Percentiles rank a stretch among this genome's conserved stretches.
phyloP scores from a whole-genome alignment of 2,797 vertebrate genomes.

The Hypotaenidia philippensis region DNA sequence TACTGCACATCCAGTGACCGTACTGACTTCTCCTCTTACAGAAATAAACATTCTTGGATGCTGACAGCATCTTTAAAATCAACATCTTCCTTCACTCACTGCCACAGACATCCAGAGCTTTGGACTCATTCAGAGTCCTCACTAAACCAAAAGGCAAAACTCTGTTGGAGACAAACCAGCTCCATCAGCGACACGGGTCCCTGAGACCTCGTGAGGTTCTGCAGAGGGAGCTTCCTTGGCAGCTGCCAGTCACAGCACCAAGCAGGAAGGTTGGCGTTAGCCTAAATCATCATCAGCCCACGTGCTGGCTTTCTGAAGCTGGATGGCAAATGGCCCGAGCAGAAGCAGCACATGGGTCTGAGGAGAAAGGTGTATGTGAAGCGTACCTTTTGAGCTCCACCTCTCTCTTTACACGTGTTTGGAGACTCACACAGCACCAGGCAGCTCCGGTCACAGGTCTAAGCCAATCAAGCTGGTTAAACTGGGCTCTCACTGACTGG shows the following conservation, averaged over 20 bases:
- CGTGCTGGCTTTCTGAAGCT: not conserved
- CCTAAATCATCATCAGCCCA: not conserved
- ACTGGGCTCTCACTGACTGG: not conserved
- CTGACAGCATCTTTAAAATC: conserved; percentile 32
- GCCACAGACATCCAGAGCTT: not conserved
- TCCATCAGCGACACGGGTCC: not conserved
- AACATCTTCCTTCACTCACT: not conserved
- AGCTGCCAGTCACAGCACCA: not conserved
- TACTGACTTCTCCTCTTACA: conserved; percentile 31
- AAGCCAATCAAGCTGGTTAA: not conserved
- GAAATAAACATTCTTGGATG: conserved; percentile 32
- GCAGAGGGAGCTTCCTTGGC: not conserved
- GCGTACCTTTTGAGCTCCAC: not conserved
- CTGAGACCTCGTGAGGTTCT: not conserved
- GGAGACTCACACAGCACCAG: not conserved
- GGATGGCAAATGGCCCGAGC: not conserved
- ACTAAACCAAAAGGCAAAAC: not conserved
- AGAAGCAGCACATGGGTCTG: not conserved
- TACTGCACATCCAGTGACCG: not conserved
- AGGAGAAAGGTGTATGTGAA: not conserved
- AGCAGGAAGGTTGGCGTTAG: not conserved
- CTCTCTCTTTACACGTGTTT: not conserved
- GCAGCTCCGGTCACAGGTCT: accelerated
- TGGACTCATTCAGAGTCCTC: not conserved
- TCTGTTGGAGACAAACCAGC: not conserved